Percentiles rank a stretch among this genome's conserved stretches.
Evolutionary conservation across 2,113 vertebrate species (phyloP).

Genomic region (Urocolius indicus): DNA sequence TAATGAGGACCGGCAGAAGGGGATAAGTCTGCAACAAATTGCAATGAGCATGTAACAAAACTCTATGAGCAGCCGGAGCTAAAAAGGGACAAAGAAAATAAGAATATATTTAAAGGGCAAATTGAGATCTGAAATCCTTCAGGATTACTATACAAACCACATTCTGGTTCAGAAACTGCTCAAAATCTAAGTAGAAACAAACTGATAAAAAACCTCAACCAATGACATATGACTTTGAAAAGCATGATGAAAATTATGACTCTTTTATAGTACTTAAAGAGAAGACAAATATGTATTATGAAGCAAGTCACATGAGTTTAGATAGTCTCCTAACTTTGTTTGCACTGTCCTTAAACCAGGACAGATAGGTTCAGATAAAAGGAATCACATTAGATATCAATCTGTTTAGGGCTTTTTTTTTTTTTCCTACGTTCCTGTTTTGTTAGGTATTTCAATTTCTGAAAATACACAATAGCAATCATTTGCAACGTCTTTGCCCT

Average conservation of each 20-base stretch:
- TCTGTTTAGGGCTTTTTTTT: not conserved
- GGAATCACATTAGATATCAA: not conserved
- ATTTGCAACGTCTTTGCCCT: conserved; percentile 52
- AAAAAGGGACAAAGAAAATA: not conserved
- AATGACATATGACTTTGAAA: not conserved
- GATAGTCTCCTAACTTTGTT: not conserved
- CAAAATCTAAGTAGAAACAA: conserved; percentile 21
- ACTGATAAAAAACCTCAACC: not conserved
- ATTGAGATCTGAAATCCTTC: not conserved
- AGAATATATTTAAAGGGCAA: not conserved
- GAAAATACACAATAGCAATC: conserved; percentile 13
- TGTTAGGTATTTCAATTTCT: conserved; percentile 50
- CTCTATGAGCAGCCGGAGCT: not conserved
- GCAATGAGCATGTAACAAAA: not conserved
- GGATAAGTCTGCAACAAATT: conserved; percentile 39
- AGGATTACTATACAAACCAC: not conserved
- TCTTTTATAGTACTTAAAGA: not conserved
- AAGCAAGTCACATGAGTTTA: conserved; percentile 18
- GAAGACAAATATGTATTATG: not conserved
- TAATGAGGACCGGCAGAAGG: conserved; percentile 28
- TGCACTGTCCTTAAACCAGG: not conserved
- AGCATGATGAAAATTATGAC: not conserved
- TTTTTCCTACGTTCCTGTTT: not conserved
- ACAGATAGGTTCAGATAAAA: not conserved
- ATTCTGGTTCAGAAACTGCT: conserved; percentile 12